A percentile compares a stretch with the other conserved stretches of the same genome.
Evolutionary conservation across 1,140 invertebrate genomes (phyloP).

Genomic region (Hormaphis cornu): DNA sequence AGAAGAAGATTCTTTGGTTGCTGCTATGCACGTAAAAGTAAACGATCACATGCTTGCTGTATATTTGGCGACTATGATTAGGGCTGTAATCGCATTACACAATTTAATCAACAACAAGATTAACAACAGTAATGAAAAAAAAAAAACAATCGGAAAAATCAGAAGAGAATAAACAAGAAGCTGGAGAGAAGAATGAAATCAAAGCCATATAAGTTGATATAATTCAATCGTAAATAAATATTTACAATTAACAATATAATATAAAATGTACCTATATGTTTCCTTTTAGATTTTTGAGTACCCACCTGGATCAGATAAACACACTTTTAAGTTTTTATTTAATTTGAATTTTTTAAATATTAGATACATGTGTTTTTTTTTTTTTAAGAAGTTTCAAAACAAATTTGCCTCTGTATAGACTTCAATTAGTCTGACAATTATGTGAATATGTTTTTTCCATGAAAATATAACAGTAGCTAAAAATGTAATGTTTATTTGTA

Average conservation of each 20-base stretch:
- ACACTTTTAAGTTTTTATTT: too few relatives aligned
- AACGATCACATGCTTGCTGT: constrained; percentile 99
- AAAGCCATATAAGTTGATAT: constrained; percentile 36
- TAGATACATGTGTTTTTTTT: too few relatives aligned
- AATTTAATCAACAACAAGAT: constrained; percentile 99
- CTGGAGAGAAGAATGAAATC: constrained; percentile 40
- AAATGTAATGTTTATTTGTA: too few relatives aligned
- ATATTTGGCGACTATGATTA: constrained; percentile 90
- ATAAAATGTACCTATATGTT: neutral
- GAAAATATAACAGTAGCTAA: too few relatives aligned
- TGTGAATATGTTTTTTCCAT: too few relatives aligned
- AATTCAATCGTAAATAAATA: neutral
- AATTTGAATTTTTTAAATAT: too few relatives aligned
- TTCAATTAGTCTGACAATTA: too few relatives aligned
- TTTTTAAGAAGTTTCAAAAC: too few relatives aligned
- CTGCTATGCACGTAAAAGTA: constrained; percentile 95
- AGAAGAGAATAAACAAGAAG: constrained; percentile 47
- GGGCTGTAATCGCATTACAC: constrained; percentile 94
- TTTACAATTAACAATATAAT: neutral
- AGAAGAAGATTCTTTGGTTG: constrained; percentile 81
- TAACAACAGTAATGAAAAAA: constrained; percentile 87
- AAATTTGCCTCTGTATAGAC: too few relatives aligned
- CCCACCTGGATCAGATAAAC: neutral
- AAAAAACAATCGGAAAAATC: constrained; percentile 62
- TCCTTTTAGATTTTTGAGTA: neutral